Conservation (phyloP, 2,888 invertebrate species). For the Oligia fasciuncula region DNA sequence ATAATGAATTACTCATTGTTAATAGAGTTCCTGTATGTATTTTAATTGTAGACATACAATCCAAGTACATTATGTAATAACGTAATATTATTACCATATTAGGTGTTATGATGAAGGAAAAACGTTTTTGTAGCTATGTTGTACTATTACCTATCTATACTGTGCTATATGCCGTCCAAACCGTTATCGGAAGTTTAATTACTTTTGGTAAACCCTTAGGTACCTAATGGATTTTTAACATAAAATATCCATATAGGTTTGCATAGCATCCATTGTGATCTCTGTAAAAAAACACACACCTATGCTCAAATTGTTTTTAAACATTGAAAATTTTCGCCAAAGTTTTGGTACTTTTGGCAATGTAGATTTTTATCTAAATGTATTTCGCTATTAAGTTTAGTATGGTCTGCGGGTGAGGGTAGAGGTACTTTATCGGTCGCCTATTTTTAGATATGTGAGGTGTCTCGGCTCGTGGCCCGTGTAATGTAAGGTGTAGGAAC, state of each 20-base stretch:
- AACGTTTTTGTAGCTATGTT: neutral
- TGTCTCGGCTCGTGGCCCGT: slow-evolving; percentile 43
- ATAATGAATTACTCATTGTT: slow-evolving; percentile 25
- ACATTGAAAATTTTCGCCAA: slow-evolving; percentile 5
- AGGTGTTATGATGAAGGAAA: neutral
- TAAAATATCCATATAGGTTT: neutral
- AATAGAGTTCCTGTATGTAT: slow-evolving; percentile 37
- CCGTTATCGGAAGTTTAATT: neutral
- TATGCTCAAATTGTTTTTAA: neutral
- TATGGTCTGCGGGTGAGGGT: slow-evolving; percentile 22
- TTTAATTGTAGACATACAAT: neutral
- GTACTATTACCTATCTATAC: neutral
- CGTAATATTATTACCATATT: neutral
- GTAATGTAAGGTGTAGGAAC: slow-evolving; percentile 50
- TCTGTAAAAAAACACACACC: neutral
- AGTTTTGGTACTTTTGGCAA: neutral
- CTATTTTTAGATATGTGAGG: slow-evolving; percentile 54
- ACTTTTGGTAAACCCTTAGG: neutral
- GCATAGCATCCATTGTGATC: neutral
- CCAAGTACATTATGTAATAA: neutral
- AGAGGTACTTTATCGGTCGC: slow-evolving; percentile 36
- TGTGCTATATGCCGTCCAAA: neutral
- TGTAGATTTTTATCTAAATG: slow-evolving; percentile 33
- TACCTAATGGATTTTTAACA: neutral
- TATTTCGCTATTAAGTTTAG: slow-evolving; percentile 10